Percentiles rank a stretch among this genome's conserved stretches.
These are phyloP conservation scores for Epizoanthus scotinus DNA, from an alignment of 92 coral and sea anemone species.

Conservation along the genomic window DNA sequence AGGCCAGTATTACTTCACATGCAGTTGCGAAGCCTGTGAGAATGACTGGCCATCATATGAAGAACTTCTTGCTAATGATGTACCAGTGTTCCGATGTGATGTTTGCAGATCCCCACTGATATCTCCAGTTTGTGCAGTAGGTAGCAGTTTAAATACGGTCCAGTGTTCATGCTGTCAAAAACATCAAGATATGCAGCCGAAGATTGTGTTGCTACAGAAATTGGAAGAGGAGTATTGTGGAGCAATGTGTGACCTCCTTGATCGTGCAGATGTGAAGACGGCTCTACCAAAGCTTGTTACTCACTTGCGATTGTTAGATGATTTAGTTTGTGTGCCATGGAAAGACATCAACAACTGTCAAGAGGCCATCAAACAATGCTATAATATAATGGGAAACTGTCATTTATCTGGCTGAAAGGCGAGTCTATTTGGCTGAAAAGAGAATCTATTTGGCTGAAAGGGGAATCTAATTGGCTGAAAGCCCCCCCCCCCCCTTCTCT, in stretches of 20 bases:
- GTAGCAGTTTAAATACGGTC: constrained; percentile 8
- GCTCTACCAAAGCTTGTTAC: constrained; percentile 70
- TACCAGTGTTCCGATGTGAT: constrained; percentile 65
- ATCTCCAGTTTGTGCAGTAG: neutral
- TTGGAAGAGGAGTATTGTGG: constrained; percentile 60
- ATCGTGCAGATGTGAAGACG: constrained; percentile 63
- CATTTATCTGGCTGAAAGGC: constrained; percentile 28
- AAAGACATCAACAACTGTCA: constrained; percentile 87
- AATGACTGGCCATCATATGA: constrained; percentile 80
- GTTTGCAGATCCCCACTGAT: constrained; percentile 53
- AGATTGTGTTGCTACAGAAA: constrained; percentile 49
- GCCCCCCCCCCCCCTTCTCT: too few species aligned
- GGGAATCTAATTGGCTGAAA: too few species aligned
- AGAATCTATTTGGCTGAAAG: constrained; percentile 20
- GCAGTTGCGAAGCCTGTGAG: constrained; percentile 76
- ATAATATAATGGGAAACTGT: constrained; percentile 82
- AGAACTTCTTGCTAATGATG: constrained; percentile 46
- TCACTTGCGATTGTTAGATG: constrained; percentile 76
- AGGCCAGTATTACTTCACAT: constrained; percentile 83
- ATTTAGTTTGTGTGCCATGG: constrained; percentile 85
- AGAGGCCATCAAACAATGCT: constrained; percentile 92
- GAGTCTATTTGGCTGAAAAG: too few species aligned
- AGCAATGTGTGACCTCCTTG: constrained; percentile 78
- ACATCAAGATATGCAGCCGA: constrained; percentile 56
- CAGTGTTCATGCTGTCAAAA: constrained; percentile 41